Conservation (phyloP, 92 coral and sea anemone genomes). For the Scolanthus callimorphus region DNA sequence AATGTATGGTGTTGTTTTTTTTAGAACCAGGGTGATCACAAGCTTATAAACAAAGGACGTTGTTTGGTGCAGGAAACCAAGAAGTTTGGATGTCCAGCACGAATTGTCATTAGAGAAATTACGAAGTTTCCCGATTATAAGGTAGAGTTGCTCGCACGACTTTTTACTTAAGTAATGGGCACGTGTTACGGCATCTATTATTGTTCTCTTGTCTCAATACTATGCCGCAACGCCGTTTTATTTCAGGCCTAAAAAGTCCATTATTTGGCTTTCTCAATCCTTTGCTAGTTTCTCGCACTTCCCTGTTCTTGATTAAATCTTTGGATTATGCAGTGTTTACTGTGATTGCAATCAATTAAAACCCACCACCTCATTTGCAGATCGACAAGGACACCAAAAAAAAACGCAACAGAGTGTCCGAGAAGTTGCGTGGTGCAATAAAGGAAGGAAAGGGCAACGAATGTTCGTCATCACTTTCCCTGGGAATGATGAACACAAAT, state of each 20-base stretch:
- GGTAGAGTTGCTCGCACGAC: background rate
- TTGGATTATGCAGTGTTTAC: too few species aligned
- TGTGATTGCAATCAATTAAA: too few species aligned
- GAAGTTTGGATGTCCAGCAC: slow-evolving; percentile 7
- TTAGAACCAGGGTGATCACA: too few species aligned
- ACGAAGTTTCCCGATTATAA: background rate
- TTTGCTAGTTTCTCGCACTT: background rate
- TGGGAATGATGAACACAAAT: background rate
- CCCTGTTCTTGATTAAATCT: background rate
- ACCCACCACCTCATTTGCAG: too few species aligned
- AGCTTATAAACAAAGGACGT: background rate
- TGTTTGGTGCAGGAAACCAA: slow-evolving; percentile 15
- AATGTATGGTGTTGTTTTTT: too few species aligned
- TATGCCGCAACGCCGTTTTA: too few species aligned
- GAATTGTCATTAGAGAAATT: background rate
- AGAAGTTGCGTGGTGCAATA: background rate
- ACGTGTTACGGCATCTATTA: too few species aligned
- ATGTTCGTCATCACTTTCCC: background rate
- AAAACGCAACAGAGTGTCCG: background rate
- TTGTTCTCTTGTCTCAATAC: too few species aligned
- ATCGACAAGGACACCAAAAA: background rate
- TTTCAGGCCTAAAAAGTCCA: background rate
- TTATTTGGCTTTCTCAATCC: background rate
- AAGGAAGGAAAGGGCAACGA: background rate
- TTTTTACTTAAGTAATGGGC: too few species aligned